Conservation (phyloP, 2,888 invertebrate species). For the Gnatocerus cornutus region DNA sequence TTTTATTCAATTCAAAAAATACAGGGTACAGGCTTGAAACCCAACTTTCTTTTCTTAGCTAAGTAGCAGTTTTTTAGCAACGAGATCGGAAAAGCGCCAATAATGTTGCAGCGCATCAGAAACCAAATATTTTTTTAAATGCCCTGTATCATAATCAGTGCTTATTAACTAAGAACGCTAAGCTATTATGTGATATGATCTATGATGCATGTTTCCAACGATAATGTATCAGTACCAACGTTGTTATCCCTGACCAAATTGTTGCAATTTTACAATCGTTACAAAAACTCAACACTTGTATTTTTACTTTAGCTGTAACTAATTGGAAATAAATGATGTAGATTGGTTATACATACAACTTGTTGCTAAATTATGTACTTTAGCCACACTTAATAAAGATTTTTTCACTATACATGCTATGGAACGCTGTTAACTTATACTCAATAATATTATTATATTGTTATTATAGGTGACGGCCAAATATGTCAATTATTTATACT, state of each 20-base stretch:
- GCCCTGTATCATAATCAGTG: slow-evolving; percentile 42
- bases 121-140: slow-evolving; percentile 44
- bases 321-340: slow-evolving; percentile 11
- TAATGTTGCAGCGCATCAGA: slow-evolving; percentile 35
- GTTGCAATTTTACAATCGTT: slow-evolving; percentile 40
- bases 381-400: slow-evolving; percentile 22
- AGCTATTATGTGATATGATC: slow-evolving; percentile 46
- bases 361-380: slow-evolving; percentile 23
- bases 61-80: slow-evolving; percentile 30
- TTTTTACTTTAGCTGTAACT: slow-evolving; percentile 21
- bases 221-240: slow-evolving; percentile 38
- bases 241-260: slow-evolving; percentile 46
- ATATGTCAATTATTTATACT: slow-evolving; percentile 38
- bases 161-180: slow-evolving; percentile 40
- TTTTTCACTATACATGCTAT: slow-evolving; percentile 18
- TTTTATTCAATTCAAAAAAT: not conserved
- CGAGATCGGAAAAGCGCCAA: slow-evolving; percentile 19
- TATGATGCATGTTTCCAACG: slow-evolving; percentile 36
- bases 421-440: slow-evolving; percentile 5
- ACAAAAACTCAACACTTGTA: slow-evolving; percentile 22
- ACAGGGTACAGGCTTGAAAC: slow-evolving; percentile 22
- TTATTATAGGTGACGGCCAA: slow-evolving; percentile 24
- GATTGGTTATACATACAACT: slow-evolving; percentile 11
- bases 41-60: slow-evolving; percentile 9
- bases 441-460: not conserved